A percentile compares a stretch with the other conserved stretches of the same genome.
Conservation (phyloP, 2,797 vertebrate species). For the Pteropus rufus region DNA sequence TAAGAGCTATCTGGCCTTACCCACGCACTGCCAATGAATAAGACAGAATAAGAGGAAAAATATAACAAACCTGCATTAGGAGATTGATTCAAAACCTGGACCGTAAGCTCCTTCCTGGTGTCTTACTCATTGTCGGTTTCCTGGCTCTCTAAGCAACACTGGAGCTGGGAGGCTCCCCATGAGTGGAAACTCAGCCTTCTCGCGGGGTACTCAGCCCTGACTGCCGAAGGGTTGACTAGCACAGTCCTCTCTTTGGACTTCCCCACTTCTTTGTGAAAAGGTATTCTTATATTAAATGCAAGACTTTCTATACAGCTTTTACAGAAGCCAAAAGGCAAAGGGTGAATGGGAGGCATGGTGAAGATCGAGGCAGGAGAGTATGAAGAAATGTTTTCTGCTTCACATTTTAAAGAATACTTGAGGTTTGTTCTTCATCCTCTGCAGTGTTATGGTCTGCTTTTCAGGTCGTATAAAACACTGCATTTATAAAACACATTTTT, state of each 20-base stretch:
- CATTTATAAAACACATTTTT: background rate
- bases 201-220: background rate
- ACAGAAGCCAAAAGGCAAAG: background rate
- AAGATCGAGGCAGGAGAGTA: background rate
- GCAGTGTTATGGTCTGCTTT: background rate
- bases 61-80: background rate
- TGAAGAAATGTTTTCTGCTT: background rate
- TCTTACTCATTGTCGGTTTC: background rate
- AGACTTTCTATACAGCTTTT: background rate
- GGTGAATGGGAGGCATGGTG: background rate
- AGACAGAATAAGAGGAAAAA: constrained; percentile 13
- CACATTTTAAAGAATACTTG: background rate
- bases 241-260: background rate
- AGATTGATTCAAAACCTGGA: background rate
- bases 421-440: background rate
- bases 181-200: background rate
- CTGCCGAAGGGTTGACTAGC: background rate
- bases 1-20: constrained; percentile 49
- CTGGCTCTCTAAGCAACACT: background rate
- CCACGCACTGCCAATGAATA: constrained; percentile 36
- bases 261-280: background rate
- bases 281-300: background rate
- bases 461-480: background rate
- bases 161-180: fast-evolving
- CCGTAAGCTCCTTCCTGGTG: background rate